These are phyloP conservation scores for Aplodontia rufa DNA, from an alignment of 2,113 vertebrate species.

Conservation along the genomic window DNA sequence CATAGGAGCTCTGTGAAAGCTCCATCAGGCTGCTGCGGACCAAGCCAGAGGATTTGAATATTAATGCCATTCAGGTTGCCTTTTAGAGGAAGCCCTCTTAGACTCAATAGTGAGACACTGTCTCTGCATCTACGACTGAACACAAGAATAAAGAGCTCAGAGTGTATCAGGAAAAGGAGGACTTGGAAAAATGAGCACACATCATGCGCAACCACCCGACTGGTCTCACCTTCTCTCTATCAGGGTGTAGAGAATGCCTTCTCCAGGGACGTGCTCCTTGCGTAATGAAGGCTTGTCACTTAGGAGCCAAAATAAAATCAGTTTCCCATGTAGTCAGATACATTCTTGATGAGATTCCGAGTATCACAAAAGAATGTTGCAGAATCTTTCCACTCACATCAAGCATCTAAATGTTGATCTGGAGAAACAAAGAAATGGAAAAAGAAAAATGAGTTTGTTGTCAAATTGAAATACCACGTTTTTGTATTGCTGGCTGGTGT, in stretches of 20 bases:
- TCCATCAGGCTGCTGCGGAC: conserved; percentile 67
- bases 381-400: conserved; percentile 78
- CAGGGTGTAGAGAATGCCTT: conserved; percentile 68
- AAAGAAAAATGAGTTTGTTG: conserved; percentile 80
- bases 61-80: conserved; percentile 55
- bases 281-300: conserved; percentile 80
- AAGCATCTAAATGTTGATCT: conserved; percentile 81
- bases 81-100: conserved; percentile 33
- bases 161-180: conserved; percentile 44
- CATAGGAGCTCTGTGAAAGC: conserved; percentile 48
- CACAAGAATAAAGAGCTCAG: conserved; percentile 43
- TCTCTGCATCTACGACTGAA: conserved; percentile 55
- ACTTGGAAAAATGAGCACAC: conserved; percentile 71
- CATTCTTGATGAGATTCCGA: conserved; percentile 80
- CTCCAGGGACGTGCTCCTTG: conserved; percentile 65
- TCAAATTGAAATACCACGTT: conserved; percentile 81
- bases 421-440: conserved; percentile 68
- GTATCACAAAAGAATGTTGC: conserved; percentile 80
- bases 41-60: conserved; percentile 72
- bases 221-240: conserved; percentile 73
- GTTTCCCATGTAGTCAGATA: conserved; percentile 77
- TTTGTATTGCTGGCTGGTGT: conserved; percentile 81
- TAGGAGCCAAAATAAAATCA: conserved; percentile 81
- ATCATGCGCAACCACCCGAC: conserved; percentile 64
- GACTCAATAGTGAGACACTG: conserved; percentile 52